A percentile compares a stretch with the other conserved stretches of the same genome.
Evolutionary conservation across 2,888 invertebrate genomes (phyloP).

Genomic region (Lithosia quadra): DNA sequence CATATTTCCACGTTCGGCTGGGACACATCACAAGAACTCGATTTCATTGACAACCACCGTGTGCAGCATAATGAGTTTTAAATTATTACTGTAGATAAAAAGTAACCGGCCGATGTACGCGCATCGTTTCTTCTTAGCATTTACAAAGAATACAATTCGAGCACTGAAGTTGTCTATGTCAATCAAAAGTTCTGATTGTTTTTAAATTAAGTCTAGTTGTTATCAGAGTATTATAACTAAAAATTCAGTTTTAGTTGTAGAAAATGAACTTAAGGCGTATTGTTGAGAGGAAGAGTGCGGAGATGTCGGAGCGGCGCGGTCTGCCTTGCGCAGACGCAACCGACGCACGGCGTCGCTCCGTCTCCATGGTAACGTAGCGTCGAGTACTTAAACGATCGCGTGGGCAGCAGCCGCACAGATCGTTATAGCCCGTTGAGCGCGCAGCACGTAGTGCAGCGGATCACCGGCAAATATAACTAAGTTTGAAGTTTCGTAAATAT

Average conservation of each 20-base stretch:
- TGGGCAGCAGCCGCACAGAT: slow-evolving; percentile 69
- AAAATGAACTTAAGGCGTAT: slow-evolving; percentile 34
- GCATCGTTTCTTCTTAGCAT: slow-evolving; percentile 80
- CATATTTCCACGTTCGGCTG: slow-evolving; percentile 83
- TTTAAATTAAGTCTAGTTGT: not conserved
- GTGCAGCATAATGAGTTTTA: slow-evolving; percentile 84
- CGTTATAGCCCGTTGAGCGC: slow-evolving; percentile 82
- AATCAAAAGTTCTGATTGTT: slow-evolving; percentile 27
- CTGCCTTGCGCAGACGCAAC: slow-evolving; percentile 60
- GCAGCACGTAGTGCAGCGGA: slow-evolving; percentile 84
- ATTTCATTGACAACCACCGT: slow-evolving; percentile 84
- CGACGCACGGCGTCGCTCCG: slow-evolving; percentile 75
- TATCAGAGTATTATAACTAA: slow-evolving; percentile 26
- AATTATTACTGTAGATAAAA: slow-evolving; percentile 85
- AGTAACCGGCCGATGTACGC: slow-evolving; percentile 71
- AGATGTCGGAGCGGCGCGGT: slow-evolving; percentile 31
- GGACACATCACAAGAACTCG: slow-evolving; percentile 85
- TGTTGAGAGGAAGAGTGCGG: slow-evolving; percentile 44
- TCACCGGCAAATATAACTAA: slow-evolving; percentile 72
- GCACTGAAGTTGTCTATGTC: slow-evolving; percentile 38
- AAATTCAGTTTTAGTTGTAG: slow-evolving; percentile 37
- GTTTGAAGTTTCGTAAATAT: slow-evolving; percentile 85
- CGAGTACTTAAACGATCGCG: slow-evolving; percentile 75
- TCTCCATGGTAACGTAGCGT: slow-evolving; percentile 78
- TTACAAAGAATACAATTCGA: slow-evolving; percentile 68